Conservation (phyloP, 2,797 vertebrate species). For the Decapterus maruadsi region DNA sequence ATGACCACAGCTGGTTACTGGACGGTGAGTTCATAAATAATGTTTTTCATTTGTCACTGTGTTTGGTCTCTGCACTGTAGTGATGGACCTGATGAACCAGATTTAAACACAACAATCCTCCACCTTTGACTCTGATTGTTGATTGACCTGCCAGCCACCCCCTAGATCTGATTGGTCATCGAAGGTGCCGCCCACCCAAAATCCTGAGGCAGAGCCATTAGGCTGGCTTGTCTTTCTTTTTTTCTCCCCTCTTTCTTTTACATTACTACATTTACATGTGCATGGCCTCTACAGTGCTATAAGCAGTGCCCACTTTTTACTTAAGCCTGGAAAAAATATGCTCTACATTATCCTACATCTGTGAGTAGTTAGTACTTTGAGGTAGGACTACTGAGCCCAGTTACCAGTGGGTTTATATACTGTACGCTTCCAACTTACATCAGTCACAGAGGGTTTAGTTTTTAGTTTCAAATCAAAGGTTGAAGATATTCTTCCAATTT, state of each 20-base stretch:
- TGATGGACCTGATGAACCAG: neutral
- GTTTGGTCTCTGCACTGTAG: neutral
- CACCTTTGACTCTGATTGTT: neutral
- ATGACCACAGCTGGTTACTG: constrained; percentile 90
- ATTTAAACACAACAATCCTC: neutral
- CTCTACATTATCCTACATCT: constrained; percentile 10
- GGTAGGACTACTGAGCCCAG: neutral
- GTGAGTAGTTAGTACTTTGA: constrained; percentile 19
- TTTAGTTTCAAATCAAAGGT: neutral
- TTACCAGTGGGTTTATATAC: neutral
- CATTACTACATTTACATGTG: constrained; percentile 14
- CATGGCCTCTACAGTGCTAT: neutral
- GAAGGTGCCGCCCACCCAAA: constrained; percentile 41
- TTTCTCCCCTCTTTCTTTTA: neutral
- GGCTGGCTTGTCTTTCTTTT: neutral
- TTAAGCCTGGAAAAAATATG: neutral
- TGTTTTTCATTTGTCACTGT: neutral
- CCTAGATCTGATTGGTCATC: constrained; percentile 66
- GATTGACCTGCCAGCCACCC: constrained; percentile 17
- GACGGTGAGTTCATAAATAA: constrained; percentile 89
- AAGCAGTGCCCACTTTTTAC: neutral
- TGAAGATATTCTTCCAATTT: neutral
- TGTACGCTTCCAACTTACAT: neutral
- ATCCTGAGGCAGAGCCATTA: constrained; percentile 8
- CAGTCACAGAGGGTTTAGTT: neutral